Evolutionary conservation across 2,797 vertebrate genomes (phyloP), one percentile per base, ranked within the genome.

Genomic region (Fistularia commersonii): DNA sequence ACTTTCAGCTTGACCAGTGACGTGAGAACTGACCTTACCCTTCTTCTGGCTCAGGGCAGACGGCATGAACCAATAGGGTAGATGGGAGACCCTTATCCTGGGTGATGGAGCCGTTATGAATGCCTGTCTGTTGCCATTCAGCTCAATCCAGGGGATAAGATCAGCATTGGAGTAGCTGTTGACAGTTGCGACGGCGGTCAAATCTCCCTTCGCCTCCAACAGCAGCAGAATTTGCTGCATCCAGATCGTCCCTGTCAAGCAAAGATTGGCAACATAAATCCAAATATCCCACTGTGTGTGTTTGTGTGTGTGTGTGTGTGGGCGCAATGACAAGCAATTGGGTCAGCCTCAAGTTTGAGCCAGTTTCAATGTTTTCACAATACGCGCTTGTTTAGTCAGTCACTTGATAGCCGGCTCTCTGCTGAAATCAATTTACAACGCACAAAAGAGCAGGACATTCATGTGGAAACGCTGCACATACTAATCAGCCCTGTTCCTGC

Each of bases 151-250:
- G 32, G 81, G 82, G 9, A 87, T 14, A 15, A 52, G 39, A 0
- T 70, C 60, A 4, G 1, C 42, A 6, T 78, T 72, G 11, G 44
- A 45, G 2, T 32, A 4, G 3, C 1, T 42, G 42, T 54, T 41
- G 34, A 13, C 11, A 37, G 58, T 32, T 11, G 46, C 38, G 41
- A 59, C 49, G 42, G 54, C 55, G 1, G 47, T 51, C 52, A 70
- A 11, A 8, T 87, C 74, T 5, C 84, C 85, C 48, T 83, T 76
- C 1, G 67, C 64, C 53, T 84, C 66, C 0, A 87, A 70, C 32
- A 85, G 64, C 52, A 69, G 56, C 13, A 89, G 50, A 40, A 89
- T 88, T 67, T 89, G 85, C 66, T 87, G 87, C 79, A 88, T 74
- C 84, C 85, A 89, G 55, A 83, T 81, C 3, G 86, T 87, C 2